Evolutionary conservation across 1,140 invertebrate species (phyloP), one percentile per base, ranked within the genome.

Genomic region (Agraylea sexmaculata): DNA sequence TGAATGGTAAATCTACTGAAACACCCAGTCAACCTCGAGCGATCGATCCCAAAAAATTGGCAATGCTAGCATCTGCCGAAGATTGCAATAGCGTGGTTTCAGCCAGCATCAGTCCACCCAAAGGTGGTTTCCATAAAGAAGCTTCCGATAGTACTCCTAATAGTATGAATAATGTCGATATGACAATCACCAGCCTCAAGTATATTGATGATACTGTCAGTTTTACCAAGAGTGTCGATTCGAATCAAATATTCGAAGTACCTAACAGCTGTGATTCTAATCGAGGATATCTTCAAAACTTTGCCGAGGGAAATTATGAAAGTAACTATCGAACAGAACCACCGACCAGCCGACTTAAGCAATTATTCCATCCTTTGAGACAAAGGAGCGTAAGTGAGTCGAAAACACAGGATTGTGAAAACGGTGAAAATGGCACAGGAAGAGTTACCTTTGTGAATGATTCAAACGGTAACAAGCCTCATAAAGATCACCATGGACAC

Each of bases 141-240:
- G 35, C 46, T 6, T 35, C 43, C 13, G 45, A 50, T 31, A 46
- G 41, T 13, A 46, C 46, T 27, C 36, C 41, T 10, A 43, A 41
- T 19, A 34, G 55, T 12, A 52, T 73, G 36, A 69, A 73, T 44
- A 72, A 73, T 44, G 69, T 68, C 6, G 71, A 73, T 54, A 60
- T 71, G n/a, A 72, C 72, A 17, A 66, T 74, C 22, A 71, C 71
- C 29, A 72, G 70, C 12, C 51, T 74, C 3, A 73, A 71, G 47
- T 74, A 68, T 41, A 74, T 74, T 40, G 71, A 74, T 45, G 71
- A 74, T 46, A 68, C 62, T 0, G 43, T 66, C 19, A 68, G 65
- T 49, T 65, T 57, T 43, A 64, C 62, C 22, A 68, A 68, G 45
- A 68, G 63, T 41, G 53, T 66, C 32, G 65, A 68, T 48, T 66